These are phyloP conservation scores for Dryococelus australis DNA, from an alignment of 2,888 invertebrate genomes.

Conservation along the genomic window DNA sequence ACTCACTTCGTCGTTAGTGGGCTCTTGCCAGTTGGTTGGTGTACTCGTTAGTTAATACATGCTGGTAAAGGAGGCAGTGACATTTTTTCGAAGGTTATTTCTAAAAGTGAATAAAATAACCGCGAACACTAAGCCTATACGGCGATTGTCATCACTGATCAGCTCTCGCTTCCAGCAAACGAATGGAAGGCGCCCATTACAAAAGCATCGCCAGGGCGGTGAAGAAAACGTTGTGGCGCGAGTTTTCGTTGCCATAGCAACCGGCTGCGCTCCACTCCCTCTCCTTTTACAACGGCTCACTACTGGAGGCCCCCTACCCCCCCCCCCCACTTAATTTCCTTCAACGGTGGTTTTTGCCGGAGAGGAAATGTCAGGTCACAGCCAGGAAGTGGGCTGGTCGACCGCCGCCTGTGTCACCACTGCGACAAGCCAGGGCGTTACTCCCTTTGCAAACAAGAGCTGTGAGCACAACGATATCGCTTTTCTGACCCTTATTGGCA, in stretches of 20 bases:
- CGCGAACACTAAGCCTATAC: too few species aligned
- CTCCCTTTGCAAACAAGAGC: conserved; percentile 1
- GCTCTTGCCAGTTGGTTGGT: too few species aligned
- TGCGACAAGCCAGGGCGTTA: neutral
- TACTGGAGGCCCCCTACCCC: neutral
- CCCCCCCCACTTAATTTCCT: neutral
- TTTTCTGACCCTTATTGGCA: neutral
- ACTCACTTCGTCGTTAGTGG: too few species aligned
- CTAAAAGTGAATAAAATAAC: too few species aligned
- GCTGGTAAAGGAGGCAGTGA: too few species aligned
- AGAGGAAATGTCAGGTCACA: neutral
- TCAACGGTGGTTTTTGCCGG: neutral
- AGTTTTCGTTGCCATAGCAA: neutral
- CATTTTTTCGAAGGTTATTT: too few species aligned
- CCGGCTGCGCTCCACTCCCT: neutral
- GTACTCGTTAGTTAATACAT: too few species aligned
- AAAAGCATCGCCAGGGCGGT: too few species aligned
- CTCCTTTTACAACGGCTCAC: too few species aligned
- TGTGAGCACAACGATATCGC: neutral
- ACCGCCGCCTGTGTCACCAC: neutral
- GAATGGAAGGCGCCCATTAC: too few species aligned
- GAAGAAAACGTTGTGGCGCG: neutral
- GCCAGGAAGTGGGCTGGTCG: neutral
- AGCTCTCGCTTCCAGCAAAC: too few species aligned
- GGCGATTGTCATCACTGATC: too few species aligned